A percentile compares a stretch with the other conserved stretches of the same genome.
phyloP scores from a whole-genome alignment of 2,113 vertebrate species.

The Saimiri boliviensis region DNA sequence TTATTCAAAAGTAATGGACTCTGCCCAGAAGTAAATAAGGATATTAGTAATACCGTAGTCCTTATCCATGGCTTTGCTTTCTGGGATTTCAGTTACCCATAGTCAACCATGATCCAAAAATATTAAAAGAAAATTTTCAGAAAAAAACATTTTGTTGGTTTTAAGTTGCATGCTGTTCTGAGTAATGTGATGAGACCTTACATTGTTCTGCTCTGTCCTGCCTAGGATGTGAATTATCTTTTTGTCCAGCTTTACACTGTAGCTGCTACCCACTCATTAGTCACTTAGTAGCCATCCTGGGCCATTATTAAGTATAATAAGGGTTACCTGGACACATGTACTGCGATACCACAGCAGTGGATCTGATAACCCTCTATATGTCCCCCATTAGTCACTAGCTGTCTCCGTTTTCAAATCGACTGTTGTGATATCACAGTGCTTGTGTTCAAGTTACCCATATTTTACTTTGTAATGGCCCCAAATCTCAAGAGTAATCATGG shows the following conservation, averaged over 20 bases:
- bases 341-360: too few species aligned
- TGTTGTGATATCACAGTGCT: not conserved
- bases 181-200: not conserved
- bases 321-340: too few species aligned
- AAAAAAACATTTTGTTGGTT: not conserved
- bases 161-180: not conserved
- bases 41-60: not conserved
- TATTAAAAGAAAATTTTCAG: not conserved
- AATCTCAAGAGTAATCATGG: not conserved
- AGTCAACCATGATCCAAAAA: not conserved
- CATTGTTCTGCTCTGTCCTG: not conserved
- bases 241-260: not conserved
- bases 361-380: too few species aligned
- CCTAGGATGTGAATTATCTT: not conserved
- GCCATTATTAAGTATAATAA: too few species aligned
- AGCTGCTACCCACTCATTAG: not conserved
- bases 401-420: not conserved
- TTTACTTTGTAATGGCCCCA: not conserved
- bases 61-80: not conserved
- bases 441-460: not conserved
- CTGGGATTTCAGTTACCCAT: not conserved
- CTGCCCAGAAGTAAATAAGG: not conserved
- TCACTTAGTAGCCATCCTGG: not conserved
- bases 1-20: slow-evolving; percentile 12
- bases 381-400: not conserved